phyloP scores from a whole-genome alignment of 2,113 vertebrate species.

The Barnardius zonarius region DNA sequence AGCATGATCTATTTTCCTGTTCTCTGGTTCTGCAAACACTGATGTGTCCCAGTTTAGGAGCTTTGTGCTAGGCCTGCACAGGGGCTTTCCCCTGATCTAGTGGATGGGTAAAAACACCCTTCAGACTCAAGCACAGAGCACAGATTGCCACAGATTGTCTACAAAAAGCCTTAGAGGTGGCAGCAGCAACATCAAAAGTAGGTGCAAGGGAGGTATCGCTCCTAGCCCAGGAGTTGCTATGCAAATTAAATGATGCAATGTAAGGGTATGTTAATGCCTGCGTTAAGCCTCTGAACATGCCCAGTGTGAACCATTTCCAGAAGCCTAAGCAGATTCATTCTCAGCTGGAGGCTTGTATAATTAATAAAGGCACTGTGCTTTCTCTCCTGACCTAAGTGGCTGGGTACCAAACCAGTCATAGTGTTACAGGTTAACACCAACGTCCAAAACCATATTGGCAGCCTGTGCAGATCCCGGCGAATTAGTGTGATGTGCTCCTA shows the following conservation, averaged over 20 bases:
- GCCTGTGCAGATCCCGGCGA: conserved; percentile 34
- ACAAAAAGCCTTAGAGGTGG: background rate
- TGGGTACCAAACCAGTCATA: conserved; percentile 61
- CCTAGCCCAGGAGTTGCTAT: background rate
- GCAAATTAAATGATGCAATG: conserved; percentile 39
- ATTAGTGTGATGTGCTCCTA: conserved; percentile 41
- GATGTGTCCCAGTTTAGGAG: background rate
- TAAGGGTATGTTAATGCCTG: conserved; percentile 49
- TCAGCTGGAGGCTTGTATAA: conserved; percentile 64
- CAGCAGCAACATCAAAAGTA: conserved; percentile 11
- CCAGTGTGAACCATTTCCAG: conserved; percentile 31
- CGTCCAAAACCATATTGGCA: conserved; percentile 53
- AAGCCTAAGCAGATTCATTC: conserved; percentile 62
- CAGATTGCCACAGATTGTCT: background rate
- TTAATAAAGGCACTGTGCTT: conserved; percentile 49
- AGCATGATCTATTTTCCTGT: background rate
- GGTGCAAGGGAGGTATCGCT: background rate
- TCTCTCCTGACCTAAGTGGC: conserved; percentile 55
- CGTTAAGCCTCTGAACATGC: conserved; percentile 53
- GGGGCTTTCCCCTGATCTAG: background rate
- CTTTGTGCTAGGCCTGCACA: background rate
- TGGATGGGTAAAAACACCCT: background rate
- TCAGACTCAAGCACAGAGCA: background rate
- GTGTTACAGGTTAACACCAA: conserved; percentile 62
- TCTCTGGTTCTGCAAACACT: background rate